Conservation (phyloP, 2,113 vertebrate genomes). For the Cheirogaleus medius region DNA sequence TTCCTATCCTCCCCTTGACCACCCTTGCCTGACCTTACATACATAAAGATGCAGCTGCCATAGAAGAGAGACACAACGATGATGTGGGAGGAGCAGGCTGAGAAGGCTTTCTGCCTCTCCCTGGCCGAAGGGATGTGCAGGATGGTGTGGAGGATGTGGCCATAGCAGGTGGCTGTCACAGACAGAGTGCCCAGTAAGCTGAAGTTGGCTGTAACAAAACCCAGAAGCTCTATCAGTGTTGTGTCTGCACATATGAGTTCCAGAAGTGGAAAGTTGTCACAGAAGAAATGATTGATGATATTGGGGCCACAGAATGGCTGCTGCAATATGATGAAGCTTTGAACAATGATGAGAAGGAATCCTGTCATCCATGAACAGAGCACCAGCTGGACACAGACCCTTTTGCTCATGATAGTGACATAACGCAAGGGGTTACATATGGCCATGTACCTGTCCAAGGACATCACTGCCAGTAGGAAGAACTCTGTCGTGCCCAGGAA, state of each 20-base stretch:
- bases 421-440: conserved; percentile 76
- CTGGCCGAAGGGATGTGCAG: conserved; percentile 63
- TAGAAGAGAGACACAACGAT: conserved; percentile 75
- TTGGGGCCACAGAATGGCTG: conserved; percentile 72
- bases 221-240: conserved; percentile 37
- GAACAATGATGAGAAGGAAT: conserved; percentile 42
- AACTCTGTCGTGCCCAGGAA: conserved; percentile 73
- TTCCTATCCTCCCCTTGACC: conserved; percentile 52
- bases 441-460: conserved; percentile 79
- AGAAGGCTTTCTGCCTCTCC: conserved; percentile 74
- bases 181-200: conserved; percentile 69
- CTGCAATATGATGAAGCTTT: not conserved
- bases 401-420: conserved; percentile 67
- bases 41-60: conserved; percentile 80
- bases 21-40: conserved; percentile 60
- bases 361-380: conserved; percentile 50
- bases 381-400: conserved; percentile 67
- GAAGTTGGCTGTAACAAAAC: conserved; percentile 10
- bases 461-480: conserved; percentile 73
- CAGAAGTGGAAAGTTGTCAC: conserved; percentile 66
- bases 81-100: conserved; percentile 78
- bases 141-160: conserved; percentile 70
- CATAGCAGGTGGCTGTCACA: conserved; percentile 63
- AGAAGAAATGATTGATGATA: conserved; percentile 77
- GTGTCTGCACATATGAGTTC: conserved; percentile 62